Conservation (phyloP, 23 tunicate species). For the Aplidium turbinatum region DNA sequence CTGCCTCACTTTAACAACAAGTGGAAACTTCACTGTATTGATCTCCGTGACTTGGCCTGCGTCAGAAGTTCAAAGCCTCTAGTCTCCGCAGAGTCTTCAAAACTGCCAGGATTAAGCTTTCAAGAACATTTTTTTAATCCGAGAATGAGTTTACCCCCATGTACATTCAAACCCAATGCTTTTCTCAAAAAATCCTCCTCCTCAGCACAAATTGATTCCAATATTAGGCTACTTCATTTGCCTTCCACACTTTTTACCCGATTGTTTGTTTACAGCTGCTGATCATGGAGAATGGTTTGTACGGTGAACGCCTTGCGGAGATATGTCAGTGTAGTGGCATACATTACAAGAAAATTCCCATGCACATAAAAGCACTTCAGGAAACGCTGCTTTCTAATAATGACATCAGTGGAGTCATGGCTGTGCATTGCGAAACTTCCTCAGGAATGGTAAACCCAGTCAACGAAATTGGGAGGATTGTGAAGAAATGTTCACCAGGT, state of each 20-base stretch:
- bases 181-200: no score
- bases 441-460: conserved; percentile 68
- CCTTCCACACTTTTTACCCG: no score
- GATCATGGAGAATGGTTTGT: conserved; percentile 59
- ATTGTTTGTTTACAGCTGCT: conserved; percentile 35
- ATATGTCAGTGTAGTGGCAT: conserved; percentile 29
- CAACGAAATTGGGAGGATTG: conserved; percentile 36
- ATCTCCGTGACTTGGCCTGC: no score
- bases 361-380: conserved; percentile 2
- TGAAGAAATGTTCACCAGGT: conserved; percentile 41
- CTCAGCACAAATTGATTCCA: no score
- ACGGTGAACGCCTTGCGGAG: conserved; percentile 43
- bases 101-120: no score
- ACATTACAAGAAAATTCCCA: conserved; percentile 22
- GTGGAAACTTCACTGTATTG: no score
- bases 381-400: not conserved
- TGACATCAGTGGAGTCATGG: conserved; percentile 29
- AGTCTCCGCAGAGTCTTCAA: no score
- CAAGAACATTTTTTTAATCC: not conserved
- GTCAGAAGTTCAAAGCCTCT: no score
- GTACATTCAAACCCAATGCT: no score
- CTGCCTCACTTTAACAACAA: no score
- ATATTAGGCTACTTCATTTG: no score
- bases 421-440: conserved; percentile 74
- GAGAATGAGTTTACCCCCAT: not conserved